Evolutionary conservation across 2,888 invertebrate genomes (phyloP), one percentile per base, ranked within the genome.

Genomic region (Graphium colonna): DNA sequence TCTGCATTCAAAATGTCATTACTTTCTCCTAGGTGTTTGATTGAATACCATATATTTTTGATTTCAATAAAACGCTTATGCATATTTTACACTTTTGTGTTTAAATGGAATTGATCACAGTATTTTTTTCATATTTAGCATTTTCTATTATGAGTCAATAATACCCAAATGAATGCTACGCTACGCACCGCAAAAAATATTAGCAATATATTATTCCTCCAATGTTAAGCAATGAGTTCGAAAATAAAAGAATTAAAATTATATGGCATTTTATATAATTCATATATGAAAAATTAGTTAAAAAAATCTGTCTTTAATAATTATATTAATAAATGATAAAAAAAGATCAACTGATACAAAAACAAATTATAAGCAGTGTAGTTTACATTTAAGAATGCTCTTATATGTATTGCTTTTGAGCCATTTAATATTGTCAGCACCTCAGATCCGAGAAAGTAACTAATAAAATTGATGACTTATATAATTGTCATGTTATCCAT

Each of bases 231-330:
- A 65, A 67, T 49, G 51, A 50, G 54, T 52, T 55, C 41, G 15
- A 36, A 64, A 63, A 56, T 60, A 63, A 63, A 69, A 70, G 69
- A 64, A 65, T 63, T 55, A 64, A 58, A 59, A 62, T 61, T 68
- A 73, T 77, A 64, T 76, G 73, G 72, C 74, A 78, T 82, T 82
- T 82, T 81, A 82, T 85, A 86, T 86, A 84, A 83, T 85, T 82
- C 75, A 74, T 84, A 81, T 80, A 81, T 80, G 84, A 86, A 85
- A 77, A 84, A 82, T 75, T 74, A 73, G 75, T 79, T 65, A 76
- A 74, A 80, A 36, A 81, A 83, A 84, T 79, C 62, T 85, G 85
- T 85, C 85, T 85, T 86, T 83, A 82, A 81, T 75, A 75, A 75
- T 74, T 77, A 77, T 68, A 69, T 80, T 62, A 75, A 67, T 69